Evolutionary conservation across 2,113 vertebrate species (phyloP), one percentile per base, ranked within the genome.

Genomic region (Cheirogaleus medius): DNA sequence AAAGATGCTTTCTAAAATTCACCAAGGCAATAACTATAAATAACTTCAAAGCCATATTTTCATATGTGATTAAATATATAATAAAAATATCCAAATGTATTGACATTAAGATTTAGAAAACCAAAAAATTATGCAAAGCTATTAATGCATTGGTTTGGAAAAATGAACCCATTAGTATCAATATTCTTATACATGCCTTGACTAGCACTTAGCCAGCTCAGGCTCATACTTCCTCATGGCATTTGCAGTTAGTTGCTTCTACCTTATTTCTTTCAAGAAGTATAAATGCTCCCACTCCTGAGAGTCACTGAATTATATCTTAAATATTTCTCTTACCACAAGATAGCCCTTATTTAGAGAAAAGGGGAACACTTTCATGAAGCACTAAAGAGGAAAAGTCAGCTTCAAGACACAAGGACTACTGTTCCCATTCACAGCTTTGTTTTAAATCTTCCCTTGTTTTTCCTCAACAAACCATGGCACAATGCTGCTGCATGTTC

Each of bases 371-470:
- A 64, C 77, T 23, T 95, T 71, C 58, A 85, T 2, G 84, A 91
- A 96, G 20, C 37, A 18, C 69, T 2, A 7, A 94, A 77, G 88
- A 98, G 98, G 95, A 97, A 98, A 98, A 98, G 98, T 98, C 98
- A 97, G 98, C 96, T 96, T 98, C 32, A 84, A 98, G 98, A 99
- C 99, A 99, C 99, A 99, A 99, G 98, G 98, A 97, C 98, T 97
- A 99, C 99, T 99, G 99, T 99, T 99, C 97, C 98, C 97, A 96
- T 99, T 99, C 97, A 98, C 92, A 60, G 90, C 99, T 99, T 99
- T 99, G 99, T 99, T 98, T 99, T 97, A 98, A 97, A 94, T 98
- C 97, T 98, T 97, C 98, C 99, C 99, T 99, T 99, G 99, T 99
- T 99, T 99, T 98, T 99, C 98, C 98, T 98, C 99, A 98, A 98